Evolutionary conservation across 1,140 invertebrate species (phyloP), one percentile per base, ranked within the genome.

Genomic region (Aporrectodea caliginosa): DNA sequence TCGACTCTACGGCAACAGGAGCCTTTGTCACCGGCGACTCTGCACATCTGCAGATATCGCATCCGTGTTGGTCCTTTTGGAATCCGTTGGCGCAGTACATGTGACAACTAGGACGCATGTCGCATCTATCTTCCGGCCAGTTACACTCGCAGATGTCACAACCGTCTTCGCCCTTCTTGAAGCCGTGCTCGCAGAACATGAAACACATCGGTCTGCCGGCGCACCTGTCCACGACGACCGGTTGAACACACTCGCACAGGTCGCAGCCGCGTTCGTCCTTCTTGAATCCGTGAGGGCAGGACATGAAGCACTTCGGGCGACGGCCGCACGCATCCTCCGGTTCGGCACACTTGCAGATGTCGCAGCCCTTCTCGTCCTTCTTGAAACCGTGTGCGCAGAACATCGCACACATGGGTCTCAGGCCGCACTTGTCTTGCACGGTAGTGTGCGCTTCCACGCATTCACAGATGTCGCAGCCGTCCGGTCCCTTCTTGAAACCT

Each of bases 391-490:
- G n/a, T 34, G 69, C 27, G 34, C 77, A 78, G 33, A 16, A 33
- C 35, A 30, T 75, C 32, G 58, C 29, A 22, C 72, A 79, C 78
- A 75, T 79, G 35, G 27, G 2, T 69, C 16, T 12, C 30, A 32
- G 29, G 2, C 75, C 34, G 29, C 27, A 75, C 30, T 30, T 34
- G 2, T 27, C 34, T 27, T 6, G 70, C n/a, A 27, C 70, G 6
- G n/a, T 72, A 2, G 70, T 29, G 2, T 12, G 6, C n/a, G 31
- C 6, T 14, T 30, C 78, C 68, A 12, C 35, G 32, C 78, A 79
- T 69, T 79, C 71, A 75, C 78, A 79, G 16, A 75, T 1, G 2
- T 79, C 78, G 73, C 78, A 79, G 2, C 78, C 78, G 43, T 58
- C 22, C 22, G 16, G 14, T 34, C 74, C 78, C 58, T 79, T 79